Percentiles rank a stretch among this genome's conserved stretches.
These are phyloP conservation scores for Austrofundulus limnaeus DNA, from an alignment of 2,113 vertebrate species.

Conservation along the genomic window DNA sequence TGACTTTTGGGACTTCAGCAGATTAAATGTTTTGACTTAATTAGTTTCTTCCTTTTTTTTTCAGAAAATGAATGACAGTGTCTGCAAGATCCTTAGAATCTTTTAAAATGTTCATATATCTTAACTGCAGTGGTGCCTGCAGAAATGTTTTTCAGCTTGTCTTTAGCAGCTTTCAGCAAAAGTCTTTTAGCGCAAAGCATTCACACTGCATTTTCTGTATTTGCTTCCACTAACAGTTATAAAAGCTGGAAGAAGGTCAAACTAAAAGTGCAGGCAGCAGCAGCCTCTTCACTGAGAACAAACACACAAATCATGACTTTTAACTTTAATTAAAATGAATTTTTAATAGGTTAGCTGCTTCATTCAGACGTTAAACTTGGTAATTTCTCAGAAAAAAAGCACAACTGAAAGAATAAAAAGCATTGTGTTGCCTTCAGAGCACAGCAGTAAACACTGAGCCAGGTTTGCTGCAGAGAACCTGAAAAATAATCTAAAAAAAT, in stretches of 20 bases:
- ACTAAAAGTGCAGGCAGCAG: too few relatives aligned
- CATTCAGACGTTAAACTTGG: neutral
- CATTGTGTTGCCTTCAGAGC: neutral
- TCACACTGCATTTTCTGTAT: too few relatives aligned
- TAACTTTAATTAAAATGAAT: conserved; percentile 11
- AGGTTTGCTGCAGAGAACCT: neutral
- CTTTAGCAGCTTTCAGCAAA: too few relatives aligned
- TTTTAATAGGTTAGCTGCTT: neutral
- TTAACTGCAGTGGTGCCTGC: too few relatives aligned
- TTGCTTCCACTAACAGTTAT: too few relatives aligned
- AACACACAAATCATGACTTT: conserved; percentile 6
- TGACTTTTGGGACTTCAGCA: too few relatives aligned
- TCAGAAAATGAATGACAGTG: too few relatives aligned
- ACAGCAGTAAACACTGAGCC: neutral
- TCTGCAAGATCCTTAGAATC: too few relatives aligned
- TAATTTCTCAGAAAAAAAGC: neutral
- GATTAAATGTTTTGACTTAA: neutral
- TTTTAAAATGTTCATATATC: too few relatives aligned
- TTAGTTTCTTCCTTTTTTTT: neutral
- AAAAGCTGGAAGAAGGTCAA: too few relatives aligned
- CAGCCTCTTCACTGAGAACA: neutral
- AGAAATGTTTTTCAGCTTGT: too few relatives aligned
- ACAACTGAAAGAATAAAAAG: neutral
- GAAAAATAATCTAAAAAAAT: neutral
- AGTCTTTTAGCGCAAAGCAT: too few relatives aligned